phyloP scores from a whole-genome alignment of 2,113 vertebrate genomes.

The Oxyruncus cristatus region DNA sequence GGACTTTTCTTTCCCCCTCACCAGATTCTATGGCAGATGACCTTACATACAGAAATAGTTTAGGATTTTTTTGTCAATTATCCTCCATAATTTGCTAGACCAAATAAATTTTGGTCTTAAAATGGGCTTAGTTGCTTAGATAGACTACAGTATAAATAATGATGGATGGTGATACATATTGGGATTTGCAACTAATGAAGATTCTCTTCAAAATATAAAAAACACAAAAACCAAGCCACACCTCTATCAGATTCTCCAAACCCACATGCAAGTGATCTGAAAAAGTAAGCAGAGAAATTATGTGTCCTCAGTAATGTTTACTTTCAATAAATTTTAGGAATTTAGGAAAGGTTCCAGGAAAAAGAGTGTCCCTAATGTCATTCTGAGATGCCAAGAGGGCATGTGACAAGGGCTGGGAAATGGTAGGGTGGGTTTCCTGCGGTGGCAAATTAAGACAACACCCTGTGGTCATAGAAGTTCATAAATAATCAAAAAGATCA shows the following conservation, averaged over 20 bases:
- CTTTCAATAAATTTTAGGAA: neutral
- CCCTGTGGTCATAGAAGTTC: neutral
- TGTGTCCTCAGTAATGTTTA: neutral
- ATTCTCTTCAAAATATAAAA: neutral
- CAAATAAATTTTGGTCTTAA: neutral
- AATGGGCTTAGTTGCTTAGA: neutral
- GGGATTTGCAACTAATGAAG: neutral
- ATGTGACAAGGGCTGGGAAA: neutral
- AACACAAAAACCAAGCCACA: neutral
- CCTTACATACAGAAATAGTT: neutral
- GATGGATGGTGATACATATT: neutral
- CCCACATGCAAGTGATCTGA: neutral
- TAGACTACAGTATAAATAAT: neutral
- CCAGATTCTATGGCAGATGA: neutral
- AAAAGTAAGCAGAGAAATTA: neutral
- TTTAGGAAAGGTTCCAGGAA: neutral
- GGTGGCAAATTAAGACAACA: neutral
- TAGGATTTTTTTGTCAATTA: neutral
- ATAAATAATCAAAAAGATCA: neutral
- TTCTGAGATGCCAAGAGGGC: neutral
- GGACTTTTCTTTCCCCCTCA: neutral
- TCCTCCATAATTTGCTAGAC: neutral
- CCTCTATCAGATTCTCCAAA: neutral
- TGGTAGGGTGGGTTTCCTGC: neutral
- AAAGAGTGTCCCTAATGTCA: neutral